phyloP scores from a whole-genome alignment of 2,797 vertebrate genomes.

The Knipowitschia caucasica region DNA sequence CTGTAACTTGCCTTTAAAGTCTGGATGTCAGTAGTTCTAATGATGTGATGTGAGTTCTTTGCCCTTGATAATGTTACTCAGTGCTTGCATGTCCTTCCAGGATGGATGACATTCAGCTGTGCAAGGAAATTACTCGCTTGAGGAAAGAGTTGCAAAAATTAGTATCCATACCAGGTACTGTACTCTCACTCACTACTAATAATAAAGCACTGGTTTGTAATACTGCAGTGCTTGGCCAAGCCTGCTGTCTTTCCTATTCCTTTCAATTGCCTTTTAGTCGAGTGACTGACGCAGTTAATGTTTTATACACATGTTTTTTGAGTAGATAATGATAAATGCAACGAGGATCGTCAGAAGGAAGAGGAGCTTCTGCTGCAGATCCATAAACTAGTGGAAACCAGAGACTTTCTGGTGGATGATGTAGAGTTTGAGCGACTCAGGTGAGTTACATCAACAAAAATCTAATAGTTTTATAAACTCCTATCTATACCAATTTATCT shows the following conservation, averaged over 20 bases:
- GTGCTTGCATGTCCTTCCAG: constrained; percentile 37
- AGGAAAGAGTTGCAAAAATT: constrained; percentile 78
- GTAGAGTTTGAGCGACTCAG: constrained; percentile 90
- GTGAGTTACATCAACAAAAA: constrained; percentile 48
- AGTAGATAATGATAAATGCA: constrained; percentile 84
- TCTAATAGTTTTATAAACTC: background rate
- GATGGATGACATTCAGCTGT: constrained; percentile 84
- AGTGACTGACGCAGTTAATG: background rate
- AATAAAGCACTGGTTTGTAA: background rate
- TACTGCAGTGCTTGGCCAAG: background rate
- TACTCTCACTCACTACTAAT: background rate
- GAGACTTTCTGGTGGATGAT: constrained; percentile 89
- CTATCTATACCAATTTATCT: too few species aligned
- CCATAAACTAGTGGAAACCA: constrained; percentile 87
- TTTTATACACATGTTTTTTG: background rate
- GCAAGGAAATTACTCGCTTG: constrained; percentile 77
- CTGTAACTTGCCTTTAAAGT: constrained; percentile 3
- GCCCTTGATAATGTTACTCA: constrained; percentile 4
- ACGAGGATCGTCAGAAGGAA: constrained; percentile 79
- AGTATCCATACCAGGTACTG: constrained; percentile 69
- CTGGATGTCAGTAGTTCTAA: background rate
- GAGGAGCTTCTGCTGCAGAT: constrained; percentile 86
- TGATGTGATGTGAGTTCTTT: background rate
- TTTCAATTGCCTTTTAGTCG: too few species aligned
- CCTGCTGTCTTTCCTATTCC: too few species aligned